Conservation (phyloP, 2,888 invertebrate genomes). For the Hypomecis atomaria region DNA sequence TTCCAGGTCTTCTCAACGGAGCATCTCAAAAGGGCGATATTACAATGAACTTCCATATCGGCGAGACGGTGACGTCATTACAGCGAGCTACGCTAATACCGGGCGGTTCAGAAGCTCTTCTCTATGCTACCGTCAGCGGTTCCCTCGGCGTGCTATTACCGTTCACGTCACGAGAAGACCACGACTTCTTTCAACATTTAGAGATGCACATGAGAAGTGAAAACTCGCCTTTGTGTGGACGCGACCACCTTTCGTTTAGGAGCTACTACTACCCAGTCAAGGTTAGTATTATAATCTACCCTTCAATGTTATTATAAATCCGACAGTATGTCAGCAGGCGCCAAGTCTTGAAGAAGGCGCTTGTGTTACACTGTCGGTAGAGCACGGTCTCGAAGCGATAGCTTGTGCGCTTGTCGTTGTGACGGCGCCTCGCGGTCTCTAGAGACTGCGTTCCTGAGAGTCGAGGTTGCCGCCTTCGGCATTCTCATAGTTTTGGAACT, state of each 20-base stretch:
- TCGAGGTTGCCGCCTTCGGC: constrained; percentile 60
- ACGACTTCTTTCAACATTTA: constrained; percentile 99
- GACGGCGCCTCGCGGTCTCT: constrained; percentile 58
- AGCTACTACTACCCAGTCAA: constrained; percentile 99
- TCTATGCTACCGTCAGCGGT: constrained; percentile 98
- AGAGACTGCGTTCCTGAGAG: constrained; percentile 73
- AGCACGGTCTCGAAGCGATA: constrained; percentile 55
- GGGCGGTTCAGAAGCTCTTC: constrained; percentile 97
- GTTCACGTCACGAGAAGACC: constrained; percentile 98
- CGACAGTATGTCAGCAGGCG: constrained; percentile 80
- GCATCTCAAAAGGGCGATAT: constrained; percentile 99
- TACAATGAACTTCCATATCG: constrained; percentile 96
- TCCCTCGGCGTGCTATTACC: constrained; percentile 97
- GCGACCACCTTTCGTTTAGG: constrained; percentile 98
- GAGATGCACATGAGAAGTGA: constrained; percentile 99
- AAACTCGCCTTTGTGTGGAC: constrained; percentile 97
- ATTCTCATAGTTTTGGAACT: constrained; percentile 75
- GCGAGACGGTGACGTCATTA: constrained; percentile 97
- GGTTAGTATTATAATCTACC: constrained; percentile 80
- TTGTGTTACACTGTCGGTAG: constrained; percentile 81
- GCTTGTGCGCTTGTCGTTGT: constrained; percentile 63
- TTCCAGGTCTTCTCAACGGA: constrained; percentile 94
- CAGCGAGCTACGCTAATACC: constrained; percentile 98
- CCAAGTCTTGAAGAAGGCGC: constrained; percentile 44
- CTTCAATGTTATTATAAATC: constrained; percentile 20